Base-by-base conservation (phyloP, 2,113 vertebrate species). In the Setophaga coronata region DNA sequence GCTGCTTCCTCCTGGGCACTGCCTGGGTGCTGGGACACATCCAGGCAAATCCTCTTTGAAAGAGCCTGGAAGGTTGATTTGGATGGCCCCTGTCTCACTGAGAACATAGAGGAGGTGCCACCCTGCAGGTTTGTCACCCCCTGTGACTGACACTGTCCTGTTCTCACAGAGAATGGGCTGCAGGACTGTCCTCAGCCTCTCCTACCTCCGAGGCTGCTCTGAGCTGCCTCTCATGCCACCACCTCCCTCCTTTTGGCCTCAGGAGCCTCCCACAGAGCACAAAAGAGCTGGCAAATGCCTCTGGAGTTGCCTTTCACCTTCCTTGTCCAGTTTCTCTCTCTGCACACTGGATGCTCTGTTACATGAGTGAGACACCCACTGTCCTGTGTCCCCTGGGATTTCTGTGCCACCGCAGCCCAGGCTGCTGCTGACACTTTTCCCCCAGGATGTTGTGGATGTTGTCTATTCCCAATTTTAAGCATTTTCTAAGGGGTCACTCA, bases 401-500 rank as follows among this genome's bases (percentile, higher is more conserved):
- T 6, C 79, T 66, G 61, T 42, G 61, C 43, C 43, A 48, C 60
- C 51, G 20, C 60, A 34, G 34, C 42, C 51, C 23, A 42, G 61
- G 61, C 51, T 45, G 61, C 57, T 40, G 4, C 62, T 12, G 77
- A 8, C 23, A 33, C 45, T 58, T 7, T n/a, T 45, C 7, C 28
- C 51, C 6, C 45, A 20, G 31, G 7, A 34, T 67, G 38, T 61
- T 7, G 13, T n/a, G 45, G 61, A 9, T 50, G 64, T 9, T 40
- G 65, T 4, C 40, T 50, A 9, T 36, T 50, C 18, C 7, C 40
- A 19, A 21, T 33, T 34, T 66, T 10, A 29, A 36, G 38, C 1
- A 0, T 29, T 65, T 54, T 40, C 0, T 23, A 17, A 28, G 0
- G 2, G n/a, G 14, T 42, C 47, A 4, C 16, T 1, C 21, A 9